Conservation (phyloP, 2,113 vertebrate species). For the Actenoides hombroni region DNA sequence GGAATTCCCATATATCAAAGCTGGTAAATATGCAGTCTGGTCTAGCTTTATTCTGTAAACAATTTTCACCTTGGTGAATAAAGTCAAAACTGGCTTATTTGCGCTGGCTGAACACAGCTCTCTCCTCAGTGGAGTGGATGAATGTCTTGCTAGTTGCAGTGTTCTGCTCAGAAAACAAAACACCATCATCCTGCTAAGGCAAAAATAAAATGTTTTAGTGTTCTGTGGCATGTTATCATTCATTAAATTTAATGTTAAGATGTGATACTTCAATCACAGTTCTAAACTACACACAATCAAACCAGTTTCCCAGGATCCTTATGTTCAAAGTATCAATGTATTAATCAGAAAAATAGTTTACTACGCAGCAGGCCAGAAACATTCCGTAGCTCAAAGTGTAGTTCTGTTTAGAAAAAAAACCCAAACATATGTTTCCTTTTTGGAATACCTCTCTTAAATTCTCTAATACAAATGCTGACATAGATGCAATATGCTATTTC, state of each 20-base stretch:
- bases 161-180: slow-evolving; percentile 62
- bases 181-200: slow-evolving; percentile 66
- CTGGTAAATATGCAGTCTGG: not conserved
- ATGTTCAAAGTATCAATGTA: not conserved
- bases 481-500: slow-evolving; percentile 4
- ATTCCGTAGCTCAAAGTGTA: not conserved
- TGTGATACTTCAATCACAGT: not conserved
- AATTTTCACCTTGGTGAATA: slow-evolving; percentile 86
- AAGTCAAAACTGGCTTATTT: slow-evolving; percentile 78
- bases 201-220: slow-evolving; percentile 33
- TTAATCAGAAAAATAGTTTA: not conserved
- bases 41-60: not conserved
- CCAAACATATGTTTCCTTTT: not conserved
- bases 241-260: slow-evolving; percentile 6
- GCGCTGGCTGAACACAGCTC: slow-evolving; percentile 30
- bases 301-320: not conserved
- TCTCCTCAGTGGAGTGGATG: slow-evolving; percentile 36
- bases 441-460: slow-evolving; percentile 28
- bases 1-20: not conserved
- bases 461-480: slow-evolving; percentile 23
- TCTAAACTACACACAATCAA: not conserved
- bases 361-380: not conserved
- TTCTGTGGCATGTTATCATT: not conserved
- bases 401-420: not conserved
- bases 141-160: slow-evolving; percentile 43